phyloP scores from a whole-genome alignment of 2,797 vertebrate species.

The Sebastes itinus region DNA sequence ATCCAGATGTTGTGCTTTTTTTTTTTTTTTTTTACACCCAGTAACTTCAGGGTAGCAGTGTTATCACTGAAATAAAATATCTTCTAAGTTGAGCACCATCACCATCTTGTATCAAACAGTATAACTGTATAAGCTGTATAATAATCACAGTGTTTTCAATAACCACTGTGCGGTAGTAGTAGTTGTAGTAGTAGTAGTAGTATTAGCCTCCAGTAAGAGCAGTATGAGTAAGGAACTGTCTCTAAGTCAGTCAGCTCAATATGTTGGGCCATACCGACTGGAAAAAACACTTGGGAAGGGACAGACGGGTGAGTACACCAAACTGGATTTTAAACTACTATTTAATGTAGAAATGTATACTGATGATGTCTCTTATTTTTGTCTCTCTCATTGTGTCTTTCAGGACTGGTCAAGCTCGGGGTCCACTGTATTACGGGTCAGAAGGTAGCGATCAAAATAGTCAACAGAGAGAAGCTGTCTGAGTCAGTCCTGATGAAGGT shows the following conservation, averaged over 20 bases:
- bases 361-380: not conserved
- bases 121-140: conserved; percentile 50
- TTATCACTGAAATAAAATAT: conserved; percentile 16
- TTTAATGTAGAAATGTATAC: not conserved
- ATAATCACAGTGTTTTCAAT: conserved; percentile 67
- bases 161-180: conserved; percentile 54
- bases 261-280: conserved; percentile 94
- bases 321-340: not conserved
- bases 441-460: conserved; percentile 97
- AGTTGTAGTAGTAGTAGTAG: not conserved
- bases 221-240: conserved; percentile 89
- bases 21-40: conserved; percentile 6
- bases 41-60: conserved; percentile 37
- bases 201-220: conserved; percentile 66
- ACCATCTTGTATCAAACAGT: conserved; percentile 28
- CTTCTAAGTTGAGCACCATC: conserved; percentile 24
- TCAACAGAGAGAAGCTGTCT: conserved; percentile 94
- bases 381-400: not conserved
- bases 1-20: conserved; percentile 28
- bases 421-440: conserved; percentile 93
- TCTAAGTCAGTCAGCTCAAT: conserved; percentile 89
- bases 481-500: conserved; percentile 97
- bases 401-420: conserved; percentile 93
- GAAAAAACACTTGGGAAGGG: conserved; percentile 95
- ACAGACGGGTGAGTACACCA: conserved; percentile 87